Percentiles rank a stretch among this genome's conserved stretches.
Evolutionary conservation across 2,888 invertebrate species (phyloP).

Genomic region (Kryphioiulus occultus): DNA sequence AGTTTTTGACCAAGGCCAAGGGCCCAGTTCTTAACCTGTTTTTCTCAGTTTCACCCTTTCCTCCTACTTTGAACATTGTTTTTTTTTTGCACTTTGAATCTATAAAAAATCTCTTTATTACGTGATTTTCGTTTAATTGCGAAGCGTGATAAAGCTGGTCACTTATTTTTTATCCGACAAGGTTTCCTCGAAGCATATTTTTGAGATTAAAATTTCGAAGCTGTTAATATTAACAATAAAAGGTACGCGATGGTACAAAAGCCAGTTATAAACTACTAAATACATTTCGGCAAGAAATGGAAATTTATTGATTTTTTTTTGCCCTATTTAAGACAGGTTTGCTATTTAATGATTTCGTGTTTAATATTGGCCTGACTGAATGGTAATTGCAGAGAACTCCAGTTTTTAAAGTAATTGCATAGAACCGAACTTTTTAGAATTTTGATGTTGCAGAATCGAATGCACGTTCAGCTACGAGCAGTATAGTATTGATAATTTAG

Average conservation of each 20-base stretch:
- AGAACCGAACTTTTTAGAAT: background rate
- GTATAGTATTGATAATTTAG: background rate
- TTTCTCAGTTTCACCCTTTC: background rate
- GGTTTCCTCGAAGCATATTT: background rate
- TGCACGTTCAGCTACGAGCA: background rate
- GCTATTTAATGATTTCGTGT: background rate
- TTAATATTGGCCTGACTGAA: background rate
- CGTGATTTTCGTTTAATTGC: background rate
- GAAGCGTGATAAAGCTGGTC: background rate
- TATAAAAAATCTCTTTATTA: background rate
- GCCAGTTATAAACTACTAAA: background rate
- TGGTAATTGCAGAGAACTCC: background rate
- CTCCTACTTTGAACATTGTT: background rate
- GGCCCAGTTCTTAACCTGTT: constrained; percentile 8
- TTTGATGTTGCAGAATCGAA: background rate
- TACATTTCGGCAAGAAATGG: background rate
- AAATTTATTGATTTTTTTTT: constrained; percentile 14
- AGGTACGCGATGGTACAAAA: background rate
- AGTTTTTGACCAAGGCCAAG: constrained; percentile 14
- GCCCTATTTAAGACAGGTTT: background rate
- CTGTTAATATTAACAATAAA: background rate
- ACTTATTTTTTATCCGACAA: background rate
- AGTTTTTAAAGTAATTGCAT: background rate
- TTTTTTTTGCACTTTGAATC: background rate
- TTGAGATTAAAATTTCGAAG: background rate